These are phyloP conservation scores for Plestiodon gilberti DNA, from an alignment of 2,113 vertebrate genomes.

Conservation along the genomic window DNA sequence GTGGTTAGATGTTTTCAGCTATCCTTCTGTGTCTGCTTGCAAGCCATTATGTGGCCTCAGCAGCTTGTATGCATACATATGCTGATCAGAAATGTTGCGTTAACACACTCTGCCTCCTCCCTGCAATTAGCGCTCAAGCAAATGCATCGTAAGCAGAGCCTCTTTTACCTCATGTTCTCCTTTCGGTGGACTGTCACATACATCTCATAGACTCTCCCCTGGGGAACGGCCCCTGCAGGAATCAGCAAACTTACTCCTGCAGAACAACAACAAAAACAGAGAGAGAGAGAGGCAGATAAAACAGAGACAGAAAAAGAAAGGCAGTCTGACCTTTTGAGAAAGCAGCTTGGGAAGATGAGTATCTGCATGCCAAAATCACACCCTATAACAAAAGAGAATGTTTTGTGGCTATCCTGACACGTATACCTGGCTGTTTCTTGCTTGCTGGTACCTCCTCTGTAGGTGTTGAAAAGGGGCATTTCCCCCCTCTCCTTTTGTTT, in stretches of 20 bases:
- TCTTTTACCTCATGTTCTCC: constrained; percentile 93
- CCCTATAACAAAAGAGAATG: constrained; percentile 12
- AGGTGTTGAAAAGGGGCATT: constrained; percentile 30
- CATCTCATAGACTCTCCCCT: constrained; percentile 98
- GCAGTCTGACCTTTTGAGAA: constrained; percentile 6
- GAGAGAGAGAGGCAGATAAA: not conserved
- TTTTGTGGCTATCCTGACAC: constrained; percentile 10
- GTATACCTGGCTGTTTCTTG: not conserved
- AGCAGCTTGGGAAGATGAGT: constrained; percentile 2
- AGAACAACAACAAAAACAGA: constrained; percentile 55
- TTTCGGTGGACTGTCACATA: constrained; percentile 98
- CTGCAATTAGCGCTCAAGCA: constrained; percentile 19
- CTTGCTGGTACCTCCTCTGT: not conserved
- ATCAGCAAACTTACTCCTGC: constrained; percentile 96
- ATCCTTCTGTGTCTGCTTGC: not conserved
- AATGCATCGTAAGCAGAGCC: constrained; percentile 28
- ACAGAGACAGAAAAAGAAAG: constrained; percentile 22
- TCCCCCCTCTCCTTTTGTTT: constrained; percentile 46
- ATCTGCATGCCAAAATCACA: constrained; percentile 15
- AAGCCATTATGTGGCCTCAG: constrained; percentile 21
- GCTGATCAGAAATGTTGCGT: constrained; percentile 1
- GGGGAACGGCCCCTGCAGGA: constrained; percentile 94
- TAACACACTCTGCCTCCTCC: constrained; percentile 8
- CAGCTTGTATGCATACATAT: not conserved
- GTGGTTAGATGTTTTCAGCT: not conserved